Evolutionary conservation across 1,140 invertebrate species (phyloP), one percentile per base, ranked within the genome.

Genomic region (Apis florea): DNA sequence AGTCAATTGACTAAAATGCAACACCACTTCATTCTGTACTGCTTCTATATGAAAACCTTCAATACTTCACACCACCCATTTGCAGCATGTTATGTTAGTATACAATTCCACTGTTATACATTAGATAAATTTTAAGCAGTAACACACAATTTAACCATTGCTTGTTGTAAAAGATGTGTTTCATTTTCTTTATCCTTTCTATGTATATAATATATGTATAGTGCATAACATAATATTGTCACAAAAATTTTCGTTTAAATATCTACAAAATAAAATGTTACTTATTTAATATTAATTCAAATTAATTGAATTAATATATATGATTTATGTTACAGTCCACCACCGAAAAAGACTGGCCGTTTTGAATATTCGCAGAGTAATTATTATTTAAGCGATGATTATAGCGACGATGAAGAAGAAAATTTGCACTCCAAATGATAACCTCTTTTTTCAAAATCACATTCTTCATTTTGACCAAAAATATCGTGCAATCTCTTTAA

Each of bases 291-390:
- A 47, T 63, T 59, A 79, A 71, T 67, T 67, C 63, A 56, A 58
- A 64, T 40, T 21, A 59, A 24, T 58, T 31, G 49, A 59, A 75
- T 68, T 68, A 68, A 69, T 66, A 10, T 66, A 80, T 61, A 49
- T 63, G 53, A 71, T 85, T 89, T 79, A 51, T 81, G 79, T 92
- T 93, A 69, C 91, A 94, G 94, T 89, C 94, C 94, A 82, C 94
- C 94, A 81, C 94, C 94, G 77, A 93, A 93, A 78, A 94, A 94
- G 89, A 90, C 93, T 59, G 94, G 94, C 26, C 93, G 94, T 58
- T 94, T 91, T 78, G 94, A 94, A 72, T 89, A 93, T 80, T 82
- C 93, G 61, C 86, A 87, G 64, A 89, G 83, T 77, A 91, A 90
- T 85, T 90, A 91, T 59, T 93, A 93, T 83, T 83, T 92, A 59